phyloP scores from a whole-genome alignment of 2,797 vertebrate genomes.

The Rhabdomys pumilio region DNA sequence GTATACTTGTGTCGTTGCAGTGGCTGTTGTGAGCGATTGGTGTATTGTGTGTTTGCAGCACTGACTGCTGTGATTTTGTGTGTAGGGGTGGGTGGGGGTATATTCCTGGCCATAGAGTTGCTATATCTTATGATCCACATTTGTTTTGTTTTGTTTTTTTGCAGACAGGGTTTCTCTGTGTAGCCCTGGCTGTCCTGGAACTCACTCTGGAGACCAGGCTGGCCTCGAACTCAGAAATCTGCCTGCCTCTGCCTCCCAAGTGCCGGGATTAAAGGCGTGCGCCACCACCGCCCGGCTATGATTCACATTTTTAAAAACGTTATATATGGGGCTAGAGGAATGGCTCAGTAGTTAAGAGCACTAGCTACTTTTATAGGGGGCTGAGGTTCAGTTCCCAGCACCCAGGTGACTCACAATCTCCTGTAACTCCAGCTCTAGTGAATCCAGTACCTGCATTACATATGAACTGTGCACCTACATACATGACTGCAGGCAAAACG shows the following conservation, averaged over 20 bases:
- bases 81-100: too few relatives aligned
- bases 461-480: not conserved
- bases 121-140: too few relatives aligned
- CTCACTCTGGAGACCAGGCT: too few relatives aligned
- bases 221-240: too few relatives aligned
- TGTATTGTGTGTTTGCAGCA: not conserved
- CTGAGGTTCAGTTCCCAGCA: not conserved
- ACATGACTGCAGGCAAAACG: not conserved
- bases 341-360: not conserved
- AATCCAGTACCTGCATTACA: not conserved
- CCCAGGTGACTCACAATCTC: not conserved
- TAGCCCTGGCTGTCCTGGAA: too few relatives aligned
- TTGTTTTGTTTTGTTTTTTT: too few relatives aligned
- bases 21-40: too few relatives aligned
- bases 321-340: not conserved
- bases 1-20: not conserved
- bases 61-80: not conserved
- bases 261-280: too few relatives aligned
- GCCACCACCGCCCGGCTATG: not conserved
- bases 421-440: not conserved
- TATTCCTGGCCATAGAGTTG: not conserved
- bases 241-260: too few relatives aligned
- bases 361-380: not conserved
- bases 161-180: too few relatives aligned
- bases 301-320: not conserved